A percentile compares a stretch with the other conserved stretches of the same genome.
Evolutionary conservation across 1,140 invertebrate species (phyloP).

Genomic region (Coptotermes formosanus): DNA sequence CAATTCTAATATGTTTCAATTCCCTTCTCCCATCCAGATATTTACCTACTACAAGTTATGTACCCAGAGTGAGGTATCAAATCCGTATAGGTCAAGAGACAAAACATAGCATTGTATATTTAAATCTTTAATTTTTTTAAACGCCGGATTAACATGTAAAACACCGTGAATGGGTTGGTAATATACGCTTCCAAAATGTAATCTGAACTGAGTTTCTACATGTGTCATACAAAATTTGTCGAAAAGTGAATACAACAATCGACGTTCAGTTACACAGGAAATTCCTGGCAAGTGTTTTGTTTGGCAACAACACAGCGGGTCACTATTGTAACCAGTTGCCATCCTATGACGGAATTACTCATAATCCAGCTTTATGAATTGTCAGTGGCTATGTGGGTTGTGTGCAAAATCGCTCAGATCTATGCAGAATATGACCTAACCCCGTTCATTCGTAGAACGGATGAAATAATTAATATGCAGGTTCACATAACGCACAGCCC

Average conservation of each 20-base stretch:
- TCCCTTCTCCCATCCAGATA: too few species aligned
- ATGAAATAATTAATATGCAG: constrained; percentile 6
- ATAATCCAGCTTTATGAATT: not conserved
- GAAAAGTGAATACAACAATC: not conserved
- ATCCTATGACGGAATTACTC: not conserved
- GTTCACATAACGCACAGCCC: not conserved
- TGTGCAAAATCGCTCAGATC: not conserved
- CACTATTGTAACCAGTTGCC: not conserved
- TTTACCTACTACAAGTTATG: too few species aligned
- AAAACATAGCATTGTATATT: too few species aligned
- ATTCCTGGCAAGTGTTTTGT: not conserved
- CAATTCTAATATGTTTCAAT: too few species aligned
- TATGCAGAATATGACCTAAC: not conserved
- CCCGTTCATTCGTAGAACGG: not conserved
- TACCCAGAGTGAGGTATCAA: too few species aligned
- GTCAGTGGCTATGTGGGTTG: not conserved
- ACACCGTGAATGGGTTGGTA: too few species aligned
- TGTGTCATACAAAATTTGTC: not conserved
- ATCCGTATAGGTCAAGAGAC: too few species aligned
- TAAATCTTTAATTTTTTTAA: too few species aligned
- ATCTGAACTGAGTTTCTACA: too few species aligned
- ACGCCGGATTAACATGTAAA: too few species aligned
- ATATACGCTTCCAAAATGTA: too few species aligned
- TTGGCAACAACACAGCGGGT: not conserved
- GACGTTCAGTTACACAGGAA: not conserved